Conservation (phyloP, 2,888 invertebrate genomes). For the Linnaemya vulpina region DNA sequence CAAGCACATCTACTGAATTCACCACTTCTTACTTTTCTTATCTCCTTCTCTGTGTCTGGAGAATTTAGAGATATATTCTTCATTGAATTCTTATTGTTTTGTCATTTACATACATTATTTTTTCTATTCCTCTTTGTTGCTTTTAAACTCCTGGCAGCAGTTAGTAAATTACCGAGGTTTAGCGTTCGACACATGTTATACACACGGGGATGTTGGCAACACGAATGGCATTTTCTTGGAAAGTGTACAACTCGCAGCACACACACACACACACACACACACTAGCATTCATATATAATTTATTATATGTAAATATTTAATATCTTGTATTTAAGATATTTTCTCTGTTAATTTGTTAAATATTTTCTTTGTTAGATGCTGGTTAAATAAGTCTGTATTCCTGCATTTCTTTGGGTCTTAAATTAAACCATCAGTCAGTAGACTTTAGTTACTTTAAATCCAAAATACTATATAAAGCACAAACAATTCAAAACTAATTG, state of each 20-base stretch:
- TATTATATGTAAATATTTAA: too few species aligned
- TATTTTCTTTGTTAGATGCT: too few species aligned
- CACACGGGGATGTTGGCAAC: background rate
- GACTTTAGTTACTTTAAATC: too few species aligned
- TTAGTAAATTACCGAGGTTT: conserved; percentile 72
- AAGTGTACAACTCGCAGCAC: background rate
- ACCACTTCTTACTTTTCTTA: background rate
- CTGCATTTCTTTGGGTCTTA: too few species aligned
- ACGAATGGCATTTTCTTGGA: background rate
- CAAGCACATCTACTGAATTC: too few species aligned
- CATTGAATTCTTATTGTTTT: conserved; percentile 55
- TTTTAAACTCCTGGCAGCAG: conserved; percentile 43
- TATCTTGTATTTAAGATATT: too few species aligned
- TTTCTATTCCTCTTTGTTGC: conserved; percentile 22
- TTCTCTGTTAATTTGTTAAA: too few species aligned
- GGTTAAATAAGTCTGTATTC: too few species aligned
- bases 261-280: background rate
- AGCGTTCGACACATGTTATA: conserved; percentile 69
- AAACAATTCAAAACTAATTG: too few species aligned
- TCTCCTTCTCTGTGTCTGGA: conserved; percentile 8
- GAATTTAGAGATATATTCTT: conserved; percentile 57
- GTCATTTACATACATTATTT: background rate
- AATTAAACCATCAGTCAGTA: too few species aligned
- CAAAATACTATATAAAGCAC: too few species aligned
- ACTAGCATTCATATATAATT: too few species aligned